Evolutionary conservation across 2,888 invertebrate species (phyloP).

Genomic region (Pyrrhia umbra): DNA sequence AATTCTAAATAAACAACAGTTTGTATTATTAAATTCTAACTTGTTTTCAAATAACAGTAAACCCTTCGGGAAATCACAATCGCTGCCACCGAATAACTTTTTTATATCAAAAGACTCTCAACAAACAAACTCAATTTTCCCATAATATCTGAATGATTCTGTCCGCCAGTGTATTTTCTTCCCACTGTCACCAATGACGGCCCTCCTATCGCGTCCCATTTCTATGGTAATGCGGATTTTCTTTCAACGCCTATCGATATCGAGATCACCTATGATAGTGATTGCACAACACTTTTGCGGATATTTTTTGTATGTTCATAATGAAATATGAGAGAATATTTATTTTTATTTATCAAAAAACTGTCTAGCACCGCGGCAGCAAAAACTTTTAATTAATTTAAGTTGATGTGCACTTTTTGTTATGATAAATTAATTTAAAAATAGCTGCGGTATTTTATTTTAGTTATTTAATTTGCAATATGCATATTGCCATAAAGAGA

Average conservation of each 20-base stretch:
- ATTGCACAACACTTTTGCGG: conserved; percentile 2
- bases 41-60: conserved; percentile 13
- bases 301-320: conserved; percentile 1
- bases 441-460: too few relatives aligned
- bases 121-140: conserved; percentile 33
- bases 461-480: neutral
- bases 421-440: neutral
- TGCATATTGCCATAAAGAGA: neutral
- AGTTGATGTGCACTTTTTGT: neutral
- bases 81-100: conserved; percentile 28
- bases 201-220: conserved; percentile 38
- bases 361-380: neutral
- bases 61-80: conserved; percentile 18
- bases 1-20: neutral
- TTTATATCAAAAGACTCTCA: conserved; percentile 25
- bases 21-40: neutral
- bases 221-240: conserved; percentile 60
- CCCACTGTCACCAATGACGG: conserved; percentile 17
- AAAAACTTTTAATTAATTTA: neutral
- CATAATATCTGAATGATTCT: conserved; percentile 7
- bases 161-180: conserved; percentile 30
- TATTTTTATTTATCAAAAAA: neutral
- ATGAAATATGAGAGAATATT: neutral
- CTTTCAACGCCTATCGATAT: conserved; percentile 39
- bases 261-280: conserved; percentile 34